Conservation (phyloP, 1,140 invertebrate genomes). For the Ylistrum balloti region DNA sequence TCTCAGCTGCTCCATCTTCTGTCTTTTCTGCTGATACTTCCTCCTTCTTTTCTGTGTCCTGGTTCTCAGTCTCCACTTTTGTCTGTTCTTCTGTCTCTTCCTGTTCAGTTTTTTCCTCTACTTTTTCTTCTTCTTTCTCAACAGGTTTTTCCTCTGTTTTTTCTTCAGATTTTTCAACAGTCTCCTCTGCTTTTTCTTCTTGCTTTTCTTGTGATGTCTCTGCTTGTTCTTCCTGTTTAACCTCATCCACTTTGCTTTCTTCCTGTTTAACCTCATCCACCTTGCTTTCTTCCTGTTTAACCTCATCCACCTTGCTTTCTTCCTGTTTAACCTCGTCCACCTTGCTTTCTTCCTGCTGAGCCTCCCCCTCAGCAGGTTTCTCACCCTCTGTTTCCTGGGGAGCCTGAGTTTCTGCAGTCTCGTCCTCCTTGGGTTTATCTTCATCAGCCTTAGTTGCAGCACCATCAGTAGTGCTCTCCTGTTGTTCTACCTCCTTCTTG, state of each 20-base stretch:
- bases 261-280: background rate
- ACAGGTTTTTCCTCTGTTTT: background rate
- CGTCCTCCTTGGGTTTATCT: slow-evolving; percentile 29
- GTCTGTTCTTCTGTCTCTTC: slow-evolving; percentile 45
- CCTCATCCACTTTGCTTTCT: background rate
- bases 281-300: background rate
- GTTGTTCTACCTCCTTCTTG: background rate
- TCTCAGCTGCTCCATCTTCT: slow-evolving; percentile 2
- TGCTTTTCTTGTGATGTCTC: slow-evolving; percentile 41
- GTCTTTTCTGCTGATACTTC: slow-evolving; percentile 45
- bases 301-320: background rate
- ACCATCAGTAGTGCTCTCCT: slow-evolving; percentile 44
- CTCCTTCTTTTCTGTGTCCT: background rate
- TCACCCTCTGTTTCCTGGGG: slow-evolving; percentile 43
- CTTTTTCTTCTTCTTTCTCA: slow-evolving; percentile 53
- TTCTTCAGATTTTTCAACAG: slow-evolving; percentile 4
- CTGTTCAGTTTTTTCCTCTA: slow-evolving; percentile 47
- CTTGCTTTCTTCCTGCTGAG: background rate
- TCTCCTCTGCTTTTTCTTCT: background rate
- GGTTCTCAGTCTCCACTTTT: slow-evolving; percentile 26
- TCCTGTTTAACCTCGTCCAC: slow-evolving; percentile 4
- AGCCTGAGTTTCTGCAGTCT: slow-evolving; percentile 26
- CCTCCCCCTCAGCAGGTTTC: slow-evolving; percentile 48
- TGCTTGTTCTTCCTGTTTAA: slow-evolving; percentile 41
- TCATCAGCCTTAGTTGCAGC: background rate